These are phyloP conservation scores for Cataglyphis livida DNA, from an alignment of 2,888 invertebrate species.

Conservation along the genomic window DNA sequence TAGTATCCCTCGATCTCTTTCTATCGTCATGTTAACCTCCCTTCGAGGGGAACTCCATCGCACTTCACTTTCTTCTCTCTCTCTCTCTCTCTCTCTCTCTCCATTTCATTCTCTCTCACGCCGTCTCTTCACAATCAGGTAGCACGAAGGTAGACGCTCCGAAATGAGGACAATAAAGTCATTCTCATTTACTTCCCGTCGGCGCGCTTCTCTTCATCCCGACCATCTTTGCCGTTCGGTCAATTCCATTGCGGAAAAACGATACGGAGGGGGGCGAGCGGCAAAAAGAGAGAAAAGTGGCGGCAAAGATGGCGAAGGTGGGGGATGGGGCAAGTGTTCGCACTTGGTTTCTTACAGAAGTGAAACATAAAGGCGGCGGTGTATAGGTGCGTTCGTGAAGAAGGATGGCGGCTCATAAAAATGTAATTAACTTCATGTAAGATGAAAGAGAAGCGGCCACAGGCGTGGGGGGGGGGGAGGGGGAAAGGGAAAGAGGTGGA, in stretches of 20 bases:
- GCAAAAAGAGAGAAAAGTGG: constrained; percentile 53
- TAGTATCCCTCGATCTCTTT: constrained; percentile 39
- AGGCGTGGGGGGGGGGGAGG: constrained; percentile 24
- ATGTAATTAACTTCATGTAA: constrained; percentile 81
- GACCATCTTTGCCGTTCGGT: constrained; percentile 33
- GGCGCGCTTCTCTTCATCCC: constrained; percentile 16
- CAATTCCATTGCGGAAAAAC: constrained; percentile 51
- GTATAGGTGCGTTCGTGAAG: constrained; percentile 60
- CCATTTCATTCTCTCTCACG: constrained; percentile 2
- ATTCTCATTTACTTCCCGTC: constrained; percentile 69
- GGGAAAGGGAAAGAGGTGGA: constrained; percentile 28
- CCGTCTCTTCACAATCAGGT: constrained; percentile 60
- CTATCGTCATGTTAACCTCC: constrained; percentile 41
- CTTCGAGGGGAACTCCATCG: constrained; percentile 11
- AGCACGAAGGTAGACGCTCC: constrained; percentile 52
- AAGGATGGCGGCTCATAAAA: constrained; percentile 78
- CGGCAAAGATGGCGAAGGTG: constrained; percentile 21
- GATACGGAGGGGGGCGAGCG: constrained; percentile 53
- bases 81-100: constrained; percentile 3
- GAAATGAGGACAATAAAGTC: constrained; percentile 67
- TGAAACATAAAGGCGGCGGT: constrained; percentile 63
- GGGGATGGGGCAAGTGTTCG: constrained; percentile 57
- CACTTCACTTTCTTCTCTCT: constrained; percentile 30
- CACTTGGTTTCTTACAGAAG: constrained; percentile 60
- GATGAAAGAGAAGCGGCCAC: constrained; percentile 76